phyloP scores from a whole-genome alignment of 2,113 vertebrate genomes.

The Pyrgilauda ruficollis region DNA sequence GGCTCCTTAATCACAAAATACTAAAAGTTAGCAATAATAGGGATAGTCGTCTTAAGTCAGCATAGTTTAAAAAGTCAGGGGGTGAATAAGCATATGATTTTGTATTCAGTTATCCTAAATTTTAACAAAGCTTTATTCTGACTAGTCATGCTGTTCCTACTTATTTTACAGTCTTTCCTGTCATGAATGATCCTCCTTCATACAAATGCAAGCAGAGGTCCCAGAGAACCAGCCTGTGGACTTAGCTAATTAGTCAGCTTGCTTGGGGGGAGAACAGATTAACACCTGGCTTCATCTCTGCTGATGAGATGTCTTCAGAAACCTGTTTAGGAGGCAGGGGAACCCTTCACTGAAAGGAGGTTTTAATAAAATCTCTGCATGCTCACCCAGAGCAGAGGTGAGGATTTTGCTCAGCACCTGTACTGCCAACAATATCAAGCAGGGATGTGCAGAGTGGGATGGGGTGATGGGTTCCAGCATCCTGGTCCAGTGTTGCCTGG shows the following conservation, averaged over 20 bases:
- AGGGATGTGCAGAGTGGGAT: fast-evolving
- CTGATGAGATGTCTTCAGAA: conserved; percentile 6
- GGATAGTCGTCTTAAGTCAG: background rate
- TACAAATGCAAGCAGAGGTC: background rate
- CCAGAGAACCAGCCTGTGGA: background rate
- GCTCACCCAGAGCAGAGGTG: fast-evolving
- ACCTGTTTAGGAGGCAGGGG: background rate
- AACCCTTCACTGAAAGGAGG: background rate
- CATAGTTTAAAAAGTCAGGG: background rate
- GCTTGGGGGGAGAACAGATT: background rate
- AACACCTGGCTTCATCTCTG: conserved; percentile 5
- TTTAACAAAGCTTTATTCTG: background rate
- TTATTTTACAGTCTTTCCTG: background rate
- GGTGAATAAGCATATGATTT: background rate
- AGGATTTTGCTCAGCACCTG: background rate
- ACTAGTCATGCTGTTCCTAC: background rate
- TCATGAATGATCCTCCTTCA: background rate
- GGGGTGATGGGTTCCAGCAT: background rate
- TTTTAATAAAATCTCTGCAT: background rate
- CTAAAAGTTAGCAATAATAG: background rate
- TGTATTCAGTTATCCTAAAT: background rate
- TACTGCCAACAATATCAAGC: fast-evolving
- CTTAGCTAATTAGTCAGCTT: background rate
- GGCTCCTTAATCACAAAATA: background rate
- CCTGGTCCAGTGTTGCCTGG: no score